Evolutionary conservation across 2,797 vertebrate species (phyloP), one percentile per base, ranked within the genome.

Genomic region (Leptodactylus fallax): DNA sequence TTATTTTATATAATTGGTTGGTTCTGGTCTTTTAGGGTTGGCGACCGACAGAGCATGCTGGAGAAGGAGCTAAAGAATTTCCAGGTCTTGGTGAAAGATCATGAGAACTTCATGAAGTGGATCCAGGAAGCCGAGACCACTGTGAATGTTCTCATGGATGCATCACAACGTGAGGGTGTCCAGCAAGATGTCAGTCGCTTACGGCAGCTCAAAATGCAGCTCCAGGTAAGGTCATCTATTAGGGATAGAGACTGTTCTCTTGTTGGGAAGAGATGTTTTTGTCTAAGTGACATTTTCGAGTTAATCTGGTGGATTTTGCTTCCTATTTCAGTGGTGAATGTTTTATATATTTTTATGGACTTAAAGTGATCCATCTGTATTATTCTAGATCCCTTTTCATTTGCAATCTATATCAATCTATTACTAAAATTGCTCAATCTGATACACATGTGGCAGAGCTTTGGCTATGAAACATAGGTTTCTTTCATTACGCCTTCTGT

Each of bases 81-180:
- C 12, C 97, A 99, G 94, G 90, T 93, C 89, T 97, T 96, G 56
- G 96, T 97, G 71, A 94, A 94, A 90, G 97, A 99, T 91, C 94
- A 99, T 88, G 98, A 99, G 91, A 94, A 93, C 89, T 98, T 98
- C 90, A 94, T 98, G n/a, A 97, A 97, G 91, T 99, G 98, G 98
- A 94, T 98, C 63, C 97, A 97, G 90, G 98, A 99, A 93, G 97
- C 97, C 0, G 98, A 99, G 93, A 96, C 97, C 0, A 98, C 97
- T 0, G 93, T 96, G 81, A 99, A 98, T 7, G 96, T 98, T 85
- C 94, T 99, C 81, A 95, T 95, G 0, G 97, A 98, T 17, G 96
- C 97, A 87, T 96, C 97, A 13, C 95, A 97, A 91, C 95, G 96
- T 91, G 98, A 99, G 92, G 95, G 96, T 74, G 92, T 96, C 49